Conservation (phyloP, 1,140 invertebrate species). For the Panagrolaimus sp. region DNA sequence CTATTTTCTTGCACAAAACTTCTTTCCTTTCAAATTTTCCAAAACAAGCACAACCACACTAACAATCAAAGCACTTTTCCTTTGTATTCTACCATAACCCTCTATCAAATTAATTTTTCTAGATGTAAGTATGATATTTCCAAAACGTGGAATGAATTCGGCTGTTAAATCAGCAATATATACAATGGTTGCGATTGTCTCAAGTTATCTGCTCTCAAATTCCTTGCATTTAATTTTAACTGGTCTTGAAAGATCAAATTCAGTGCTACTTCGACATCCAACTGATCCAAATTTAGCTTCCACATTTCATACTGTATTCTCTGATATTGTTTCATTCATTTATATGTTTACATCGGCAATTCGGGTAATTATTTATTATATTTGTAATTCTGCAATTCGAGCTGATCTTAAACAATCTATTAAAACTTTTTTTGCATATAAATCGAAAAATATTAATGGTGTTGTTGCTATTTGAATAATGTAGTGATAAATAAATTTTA, state of each 20-base stretch:
- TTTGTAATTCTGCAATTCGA: conserved; percentile 46
- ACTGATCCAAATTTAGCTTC: conserved; percentile 46
- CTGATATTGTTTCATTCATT: conserved; percentile 45
- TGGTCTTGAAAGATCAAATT: conserved; percentile 46
- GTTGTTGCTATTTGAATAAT: background rate
- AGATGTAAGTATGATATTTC: background rate
- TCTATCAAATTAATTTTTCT: too few species aligned
- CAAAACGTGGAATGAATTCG: conserved; percentile 33
- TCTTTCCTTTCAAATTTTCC: too few species aligned
- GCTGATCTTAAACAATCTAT: conserved; percentile 19
- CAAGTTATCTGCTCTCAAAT: conserved; percentile 47
- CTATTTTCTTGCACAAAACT: too few species aligned
- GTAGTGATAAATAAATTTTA: conserved; percentile 4
- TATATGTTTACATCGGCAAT: conserved; percentile 56
- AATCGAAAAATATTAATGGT: background rate
- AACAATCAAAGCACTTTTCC: too few species aligned
- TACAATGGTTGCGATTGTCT: conserved; percentile 49
- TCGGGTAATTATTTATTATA: conserved; percentile 48
- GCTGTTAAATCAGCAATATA: conserved; percentile 43
- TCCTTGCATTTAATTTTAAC: conserved; percentile 45
- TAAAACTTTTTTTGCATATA: background rate
- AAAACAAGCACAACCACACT: too few species aligned
- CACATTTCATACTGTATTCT: conserved; percentile 52
- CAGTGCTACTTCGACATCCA: conserved; percentile 34
- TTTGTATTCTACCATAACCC: too few species aligned